Conservation (phyloP, 2,113 vertebrate species). For the Marmota flaviventris region DNA sequence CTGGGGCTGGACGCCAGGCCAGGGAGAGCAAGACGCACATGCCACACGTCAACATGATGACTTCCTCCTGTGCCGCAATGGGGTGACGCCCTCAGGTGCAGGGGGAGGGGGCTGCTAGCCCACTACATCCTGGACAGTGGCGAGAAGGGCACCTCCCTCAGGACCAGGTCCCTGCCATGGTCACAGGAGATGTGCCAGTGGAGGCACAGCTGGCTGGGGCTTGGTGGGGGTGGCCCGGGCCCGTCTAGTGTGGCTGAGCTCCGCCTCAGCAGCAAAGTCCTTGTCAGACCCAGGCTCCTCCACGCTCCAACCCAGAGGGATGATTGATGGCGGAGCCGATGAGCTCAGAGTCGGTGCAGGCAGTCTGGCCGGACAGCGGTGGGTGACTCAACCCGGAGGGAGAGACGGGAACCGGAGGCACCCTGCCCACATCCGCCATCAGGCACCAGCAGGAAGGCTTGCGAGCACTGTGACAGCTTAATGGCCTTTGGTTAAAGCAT, state of each 20-base stretch:
- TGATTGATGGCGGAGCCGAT: slow-evolving; percentile 77
- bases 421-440: background rate
- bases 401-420: background rate
- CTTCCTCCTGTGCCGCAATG: background rate
- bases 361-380: slow-evolving; percentile 67
- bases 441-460: background rate
- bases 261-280: background rate
- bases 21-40: fast-evolving
- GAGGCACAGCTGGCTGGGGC: no score
- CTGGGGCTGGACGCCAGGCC: background rate
- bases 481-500: background rate
- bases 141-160: background rate
- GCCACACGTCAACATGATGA: fast-evolving
- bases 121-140: background rate
- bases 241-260: no score
- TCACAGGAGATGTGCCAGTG: no score
- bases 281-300: background rate
- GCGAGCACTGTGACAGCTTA: slow-evolving; percentile 14
- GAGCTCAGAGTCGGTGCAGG: slow-evolving; percentile 77
- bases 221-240: no score
- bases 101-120: background rate
- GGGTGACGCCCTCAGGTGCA: background rate
- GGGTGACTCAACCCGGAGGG: slow-evolving; percentile 52
- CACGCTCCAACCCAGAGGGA: slow-evolving; percentile 58
- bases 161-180: background rate